Evolutionary conservation across 2,113 vertebrate species (phyloP).

Genomic region (Tringa solitaria): DNA sequence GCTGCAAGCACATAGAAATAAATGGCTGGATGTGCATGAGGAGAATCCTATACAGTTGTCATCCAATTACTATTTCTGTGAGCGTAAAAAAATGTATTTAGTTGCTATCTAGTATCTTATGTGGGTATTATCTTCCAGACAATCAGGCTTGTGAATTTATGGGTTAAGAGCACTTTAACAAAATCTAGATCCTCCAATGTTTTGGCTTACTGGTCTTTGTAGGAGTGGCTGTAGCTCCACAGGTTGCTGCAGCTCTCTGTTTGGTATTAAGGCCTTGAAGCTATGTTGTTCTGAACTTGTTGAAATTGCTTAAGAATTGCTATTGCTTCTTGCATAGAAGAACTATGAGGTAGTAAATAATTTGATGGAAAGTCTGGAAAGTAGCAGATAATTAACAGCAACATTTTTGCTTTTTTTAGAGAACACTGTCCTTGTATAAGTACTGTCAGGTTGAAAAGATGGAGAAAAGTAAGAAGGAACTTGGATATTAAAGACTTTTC

Average conservation of each 20-base stretch:
- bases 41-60: neutral
- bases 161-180: neutral
- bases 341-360: neutral
- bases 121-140: neutral
- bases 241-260: neutral
- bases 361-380: neutral
- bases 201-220: neutral
- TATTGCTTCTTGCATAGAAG: no score
- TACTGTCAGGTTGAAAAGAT: neutral
- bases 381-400: neutral
- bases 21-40: neutral
- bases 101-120: neutral
- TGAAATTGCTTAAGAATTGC: neutral
- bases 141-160: neutral
- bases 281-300: neutral
- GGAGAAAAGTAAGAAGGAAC: neutral
- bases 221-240: neutral
- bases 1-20: fast-evolving
- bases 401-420: neutral
- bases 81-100: neutral
- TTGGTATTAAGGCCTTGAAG: neutral
- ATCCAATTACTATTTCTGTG: neutral
- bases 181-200: neutral
- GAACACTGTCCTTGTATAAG: neutral
- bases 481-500: neutral